These are phyloP conservation scores for Oncorhynchus mykiss DNA, from an alignment of 2,113 vertebrate species.

Conservation along the genomic window DNA sequence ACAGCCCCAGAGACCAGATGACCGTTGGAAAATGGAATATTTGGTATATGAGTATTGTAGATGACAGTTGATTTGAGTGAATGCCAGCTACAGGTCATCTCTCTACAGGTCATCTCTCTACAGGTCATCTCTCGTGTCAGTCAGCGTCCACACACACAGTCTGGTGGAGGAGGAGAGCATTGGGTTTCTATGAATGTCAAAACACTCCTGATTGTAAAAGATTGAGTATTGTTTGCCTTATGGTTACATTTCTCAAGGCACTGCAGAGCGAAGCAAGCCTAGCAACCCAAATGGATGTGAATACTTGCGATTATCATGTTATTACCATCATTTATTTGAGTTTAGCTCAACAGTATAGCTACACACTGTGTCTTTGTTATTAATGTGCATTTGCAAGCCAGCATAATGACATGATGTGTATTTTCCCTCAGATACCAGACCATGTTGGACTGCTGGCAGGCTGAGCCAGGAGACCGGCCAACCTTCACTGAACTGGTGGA, in stretches of 20 bases:
- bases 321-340: no score
- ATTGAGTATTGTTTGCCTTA: neutral
- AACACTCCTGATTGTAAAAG: neutral
- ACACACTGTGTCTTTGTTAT: slow-evolving; percentile 9
- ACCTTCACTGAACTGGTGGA: slow-evolving; percentile 89
- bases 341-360: no score
- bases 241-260: neutral
- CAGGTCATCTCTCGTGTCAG: slow-evolving; percentile 21
- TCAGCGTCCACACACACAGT: neutral
- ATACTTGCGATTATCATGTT: no score
- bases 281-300: neutral
- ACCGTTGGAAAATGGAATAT: slow-evolving; percentile 13
- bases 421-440: slow-evolving; percentile 81
- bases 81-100: slow-evolving; percentile 33
- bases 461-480: slow-evolving; percentile 79
- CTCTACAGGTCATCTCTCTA: slow-evolving; percentile 28
- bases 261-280: neutral
- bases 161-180: no score
- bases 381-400: no score
- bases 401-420: no score
- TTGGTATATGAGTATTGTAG: slow-evolving; percentile 14
- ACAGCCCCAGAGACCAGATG: slow-evolving; percentile 24
- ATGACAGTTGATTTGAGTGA: slow-evolving; percentile 24
- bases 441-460: slow-evolving; percentile 93
- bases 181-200: neutral